Evolutionary conservation across 2,888 invertebrate genomes (phyloP).

Genomic region (Catocala sponsa): DNA sequence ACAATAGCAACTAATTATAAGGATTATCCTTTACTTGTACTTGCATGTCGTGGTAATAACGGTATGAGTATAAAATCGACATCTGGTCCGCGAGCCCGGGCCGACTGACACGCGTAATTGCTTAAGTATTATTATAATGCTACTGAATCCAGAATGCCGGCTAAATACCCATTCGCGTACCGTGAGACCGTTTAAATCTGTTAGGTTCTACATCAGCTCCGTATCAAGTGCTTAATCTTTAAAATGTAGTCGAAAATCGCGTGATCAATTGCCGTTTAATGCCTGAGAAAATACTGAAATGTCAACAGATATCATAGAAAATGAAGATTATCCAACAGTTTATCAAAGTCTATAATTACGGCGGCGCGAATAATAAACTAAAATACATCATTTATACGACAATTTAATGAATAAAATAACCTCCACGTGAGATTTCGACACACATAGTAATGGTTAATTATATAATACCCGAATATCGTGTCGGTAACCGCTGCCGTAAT

Average conservation of each 20-base stretch:
- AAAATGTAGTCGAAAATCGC: conserved; percentile 38
- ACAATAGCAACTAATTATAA: conserved; percentile 66
- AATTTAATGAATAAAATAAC: conserved; percentile 62
- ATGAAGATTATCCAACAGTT: conserved; percentile 40
- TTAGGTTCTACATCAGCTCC: conserved; percentile 36
- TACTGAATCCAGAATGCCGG: conserved; percentile 75
- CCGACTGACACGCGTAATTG: conserved; percentile 64
- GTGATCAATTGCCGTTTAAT: conserved; percentile 37
- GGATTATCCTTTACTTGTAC: conserved; percentile 63
- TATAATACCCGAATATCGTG: conserved; percentile 66
- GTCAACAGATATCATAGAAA: conserved; percentile 25
- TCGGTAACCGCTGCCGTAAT: conserved; percentile 64
- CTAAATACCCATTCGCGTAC: conserved; percentile 57
- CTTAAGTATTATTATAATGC: conserved; percentile 75
- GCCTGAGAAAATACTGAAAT: conserved; percentile 25
- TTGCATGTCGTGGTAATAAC: conserved; percentile 66
- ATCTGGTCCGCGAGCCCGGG: conserved; percentile 72
- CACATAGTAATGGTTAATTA: conserved; percentile 64
- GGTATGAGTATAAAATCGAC: conserved; percentile 65
- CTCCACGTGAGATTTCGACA: conserved; percentile 61
- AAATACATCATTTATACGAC: conserved; percentile 58
- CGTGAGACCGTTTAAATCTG: conserved; percentile 64
- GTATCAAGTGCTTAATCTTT: conserved; percentile 30
- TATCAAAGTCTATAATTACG: conserved; percentile 46
- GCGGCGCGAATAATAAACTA: conserved; percentile 46